These are phyloP conservation scores for Arctia plantaginis DNA, from an alignment of 2,888 invertebrate species.

Conservation along the genomic window DNA sequence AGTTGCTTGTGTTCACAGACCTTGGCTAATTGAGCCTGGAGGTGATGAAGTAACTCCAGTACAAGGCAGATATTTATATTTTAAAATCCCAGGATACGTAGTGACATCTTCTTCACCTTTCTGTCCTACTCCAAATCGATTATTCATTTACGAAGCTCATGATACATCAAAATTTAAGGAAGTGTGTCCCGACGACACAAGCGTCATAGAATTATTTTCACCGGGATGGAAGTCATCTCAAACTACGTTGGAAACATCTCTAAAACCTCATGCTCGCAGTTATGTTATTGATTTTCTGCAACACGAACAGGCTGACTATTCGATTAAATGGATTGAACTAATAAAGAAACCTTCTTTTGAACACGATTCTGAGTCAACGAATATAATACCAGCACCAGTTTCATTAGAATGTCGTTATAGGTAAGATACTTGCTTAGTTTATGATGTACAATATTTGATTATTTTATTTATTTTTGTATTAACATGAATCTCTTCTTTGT, in stretches of 20 bases:
- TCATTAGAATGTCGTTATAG: slow-evolving; percentile 90
- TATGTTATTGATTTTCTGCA: slow-evolving; percentile 92
- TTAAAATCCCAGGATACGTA: slow-evolving; percentile 89
- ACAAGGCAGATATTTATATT: slow-evolving; percentile 89
- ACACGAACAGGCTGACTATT: slow-evolving; percentile 90
- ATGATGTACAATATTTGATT: background rate
- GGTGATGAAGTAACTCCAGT: slow-evolving; percentile 88
- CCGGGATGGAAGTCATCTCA: slow-evolving; percentile 89
- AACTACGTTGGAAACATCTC: slow-evolving; percentile 76
- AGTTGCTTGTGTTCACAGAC: slow-evolving; percentile 90
- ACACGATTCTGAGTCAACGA: slow-evolving; percentile 80
- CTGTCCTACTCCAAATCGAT: slow-evolving; percentile 90
- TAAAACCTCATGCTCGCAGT: slow-evolving; percentile 88
- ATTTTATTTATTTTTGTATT: background rate
- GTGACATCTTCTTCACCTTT: slow-evolving; percentile 80
- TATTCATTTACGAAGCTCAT: slow-evolving; percentile 90
- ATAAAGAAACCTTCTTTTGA: slow-evolving; percentile 88
- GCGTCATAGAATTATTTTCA: slow-evolving; percentile 89
- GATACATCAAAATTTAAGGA: slow-evolving; percentile 88
- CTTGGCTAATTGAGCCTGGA: slow-evolving; percentile 92
- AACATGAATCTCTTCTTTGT: slow-evolving; percentile 45
- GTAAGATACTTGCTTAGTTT: slow-evolving; percentile 72
- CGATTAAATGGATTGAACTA: slow-evolving; percentile 92
- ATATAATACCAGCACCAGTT: slow-evolving; percentile 79
- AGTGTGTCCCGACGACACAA: slow-evolving; percentile 88